A percentile compares a stretch with the other conserved stretches of the same genome.
These are phyloP conservation scores for Sinocyclocheilus maitianheensis DNA, from an alignment of 2,113 vertebrate species.

Conservation along the genomic window DNA sequence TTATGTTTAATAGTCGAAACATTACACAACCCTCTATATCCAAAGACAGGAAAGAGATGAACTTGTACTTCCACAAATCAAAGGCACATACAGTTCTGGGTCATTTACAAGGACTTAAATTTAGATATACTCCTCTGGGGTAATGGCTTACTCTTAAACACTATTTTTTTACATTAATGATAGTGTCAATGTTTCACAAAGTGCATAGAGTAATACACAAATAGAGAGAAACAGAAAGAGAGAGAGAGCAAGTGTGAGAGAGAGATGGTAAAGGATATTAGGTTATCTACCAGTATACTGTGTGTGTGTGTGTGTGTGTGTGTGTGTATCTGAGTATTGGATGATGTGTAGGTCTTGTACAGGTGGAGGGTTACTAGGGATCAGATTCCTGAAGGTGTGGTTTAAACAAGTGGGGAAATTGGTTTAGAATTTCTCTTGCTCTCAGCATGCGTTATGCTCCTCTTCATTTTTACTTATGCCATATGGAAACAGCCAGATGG, in stretches of 20 bases:
- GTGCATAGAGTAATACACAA: not conserved
- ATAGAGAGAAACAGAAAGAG: not conserved
- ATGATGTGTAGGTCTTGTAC: slow-evolving; percentile 9
- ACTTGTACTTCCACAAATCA: not conserved
- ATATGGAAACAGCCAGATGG: slow-evolving; percentile 25
- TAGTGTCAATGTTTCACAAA: slow-evolving; percentile 5
- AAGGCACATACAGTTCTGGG: not conserved
- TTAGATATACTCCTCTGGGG: not conserved
- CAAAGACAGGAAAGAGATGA: not conserved
- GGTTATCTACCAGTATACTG: not conserved
- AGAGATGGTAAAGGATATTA: slow-evolving; percentile 11
- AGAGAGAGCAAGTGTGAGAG: not conserved
- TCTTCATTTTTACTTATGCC: not conserved
- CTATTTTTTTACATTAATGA: slow-evolving; percentile 2
- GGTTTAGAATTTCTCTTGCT: slow-evolving; percentile 7
- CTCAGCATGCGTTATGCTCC: not conserved
- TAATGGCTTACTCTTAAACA: slow-evolving; percentile 23
- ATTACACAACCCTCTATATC: not conserved
- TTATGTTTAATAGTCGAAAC: not conserved
- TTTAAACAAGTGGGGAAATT: slow-evolving; percentile 15
- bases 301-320: not conserved
- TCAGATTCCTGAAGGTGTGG: slow-evolving; percentile 34
- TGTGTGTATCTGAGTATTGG: not conserved
- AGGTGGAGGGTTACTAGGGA: slow-evolving; percentile 27
- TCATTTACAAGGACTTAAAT: slow-evolving; percentile 2